Evolutionary conservation across 2,797 vertebrate species (phyloP).

Genomic region (Phrynocephalus guinanensis): DNA sequence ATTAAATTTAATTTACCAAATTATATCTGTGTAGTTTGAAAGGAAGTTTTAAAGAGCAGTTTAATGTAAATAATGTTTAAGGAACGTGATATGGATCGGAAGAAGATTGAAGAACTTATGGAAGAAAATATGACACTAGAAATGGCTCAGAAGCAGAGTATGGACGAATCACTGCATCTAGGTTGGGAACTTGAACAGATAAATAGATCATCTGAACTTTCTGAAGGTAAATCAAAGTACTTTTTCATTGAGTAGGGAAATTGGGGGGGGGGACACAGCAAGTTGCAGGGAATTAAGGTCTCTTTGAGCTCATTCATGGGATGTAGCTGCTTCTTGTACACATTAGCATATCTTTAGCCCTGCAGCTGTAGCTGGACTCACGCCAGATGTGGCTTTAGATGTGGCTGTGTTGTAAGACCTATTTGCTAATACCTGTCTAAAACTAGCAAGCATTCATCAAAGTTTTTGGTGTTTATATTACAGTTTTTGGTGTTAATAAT

Average conservation of each 20-base stretch:
- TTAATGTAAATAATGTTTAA: conserved; percentile 66
- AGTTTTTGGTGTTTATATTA: neutral
- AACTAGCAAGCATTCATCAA: neutral
- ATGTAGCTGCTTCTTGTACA: neutral
- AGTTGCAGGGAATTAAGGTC: neutral
- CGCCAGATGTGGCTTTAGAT: neutral
- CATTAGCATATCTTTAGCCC: neutral
- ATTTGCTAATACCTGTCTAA: neutral
- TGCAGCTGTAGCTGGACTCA: neutral
- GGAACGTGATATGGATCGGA: conserved; percentile 95
- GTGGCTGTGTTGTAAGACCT: neutral
- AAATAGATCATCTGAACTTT: conserved; percentile 91
- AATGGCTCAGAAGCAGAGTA: conserved; percentile 99
- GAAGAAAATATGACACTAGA: conserved; percentile 97
- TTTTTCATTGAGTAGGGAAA: neutral
- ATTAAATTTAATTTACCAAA: neutral
- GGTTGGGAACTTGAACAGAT: conserved; percentile 98
- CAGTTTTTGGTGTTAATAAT: neutral
- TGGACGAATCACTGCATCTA: conserved; percentile 97
- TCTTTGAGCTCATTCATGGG: neutral
- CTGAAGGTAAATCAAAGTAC: conserved; percentile 83
- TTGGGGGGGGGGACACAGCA: neutral
- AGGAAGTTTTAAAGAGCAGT: neutral
- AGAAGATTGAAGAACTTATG: conserved; percentile 94
- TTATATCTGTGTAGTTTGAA: neutral